Percentiles rank a stretch among this genome's conserved stretches.
These are phyloP conservation scores for Cordylochernes scorpioides DNA, from an alignment of 2,888 invertebrate genomes.

Conservation along the genomic window DNA sequence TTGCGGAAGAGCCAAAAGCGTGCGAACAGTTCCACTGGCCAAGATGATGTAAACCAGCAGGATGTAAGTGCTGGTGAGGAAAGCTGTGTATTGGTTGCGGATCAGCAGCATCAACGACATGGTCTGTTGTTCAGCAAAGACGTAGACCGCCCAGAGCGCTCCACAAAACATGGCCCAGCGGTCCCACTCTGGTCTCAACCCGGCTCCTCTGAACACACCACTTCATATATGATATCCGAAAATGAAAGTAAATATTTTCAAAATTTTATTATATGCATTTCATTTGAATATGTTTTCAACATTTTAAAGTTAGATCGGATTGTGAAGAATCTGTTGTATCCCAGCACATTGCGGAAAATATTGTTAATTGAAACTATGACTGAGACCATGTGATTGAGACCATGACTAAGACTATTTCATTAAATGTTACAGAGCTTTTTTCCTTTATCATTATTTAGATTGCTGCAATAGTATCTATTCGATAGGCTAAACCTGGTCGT, in stretches of 20 bases:
- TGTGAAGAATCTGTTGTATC: not conserved
- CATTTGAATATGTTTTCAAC: not conserved
- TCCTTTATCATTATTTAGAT: too few species aligned
- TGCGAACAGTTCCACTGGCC: constrained; percentile 50
- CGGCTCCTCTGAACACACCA: constrained; percentile 9
- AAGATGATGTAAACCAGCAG: constrained; percentile 36
- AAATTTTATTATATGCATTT: constrained; percentile 1
- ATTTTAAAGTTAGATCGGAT: not conserved
- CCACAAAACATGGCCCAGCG: constrained; percentile 37
- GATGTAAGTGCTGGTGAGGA: constrained; percentile 48
- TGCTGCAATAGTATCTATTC: too few species aligned
- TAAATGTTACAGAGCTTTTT: too few species aligned
- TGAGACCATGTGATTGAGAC: too few species aligned
- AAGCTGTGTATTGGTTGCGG: constrained; percentile 45
- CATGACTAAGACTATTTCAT: too few species aligned
- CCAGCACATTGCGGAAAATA: too few species aligned
- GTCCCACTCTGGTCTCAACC: constrained; percentile 15
- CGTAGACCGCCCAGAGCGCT: constrained; percentile 54
- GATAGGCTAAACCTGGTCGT: too few species aligned
- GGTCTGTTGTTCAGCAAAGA: constrained; percentile 57
- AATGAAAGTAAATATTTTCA: not conserved
- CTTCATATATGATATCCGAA: too few species aligned
- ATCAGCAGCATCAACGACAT: constrained; percentile 52
- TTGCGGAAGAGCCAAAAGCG: constrained; percentile 46
- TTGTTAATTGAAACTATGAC: too few species aligned